Evolutionary conservation across 2,113 vertebrate species (phyloP).

Genomic region (Globicephala melas): DNA sequence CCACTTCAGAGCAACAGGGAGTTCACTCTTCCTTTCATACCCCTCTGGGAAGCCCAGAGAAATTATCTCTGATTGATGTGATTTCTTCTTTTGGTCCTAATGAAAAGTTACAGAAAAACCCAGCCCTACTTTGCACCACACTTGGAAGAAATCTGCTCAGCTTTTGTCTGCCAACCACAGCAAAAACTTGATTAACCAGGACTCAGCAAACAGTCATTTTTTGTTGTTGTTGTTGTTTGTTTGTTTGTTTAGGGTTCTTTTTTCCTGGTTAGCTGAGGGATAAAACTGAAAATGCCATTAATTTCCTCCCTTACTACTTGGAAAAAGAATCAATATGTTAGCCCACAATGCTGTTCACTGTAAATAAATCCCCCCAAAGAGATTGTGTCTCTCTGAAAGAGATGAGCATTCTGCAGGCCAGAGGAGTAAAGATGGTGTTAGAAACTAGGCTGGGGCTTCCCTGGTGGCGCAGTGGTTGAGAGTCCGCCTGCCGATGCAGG

Average conservation of each 20-base stretch:
- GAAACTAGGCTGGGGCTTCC: neutral
- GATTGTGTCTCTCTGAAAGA: neutral
- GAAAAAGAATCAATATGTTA: constrained; percentile 34
- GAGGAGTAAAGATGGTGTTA: neutral
- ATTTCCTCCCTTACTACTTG: constrained; percentile 26
- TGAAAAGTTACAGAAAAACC: constrained; percentile 65
- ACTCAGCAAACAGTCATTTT: neutral
- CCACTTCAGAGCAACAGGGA: constrained; percentile 61
- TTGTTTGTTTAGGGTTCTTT: neutral
- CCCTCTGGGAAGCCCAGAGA: constrained; percentile 49
- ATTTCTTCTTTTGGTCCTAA: constrained; percentile 62
- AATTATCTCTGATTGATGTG: constrained; percentile 69
- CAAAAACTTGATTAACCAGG: constrained; percentile 46
- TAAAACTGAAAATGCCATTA: constrained; percentile 47
- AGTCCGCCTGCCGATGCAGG: too few species aligned
- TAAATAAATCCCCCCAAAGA: constrained; percentile 27
- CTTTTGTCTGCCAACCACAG: constrained; percentile 55
- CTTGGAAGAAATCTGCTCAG: constrained; percentile 50
- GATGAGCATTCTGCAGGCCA: neutral
- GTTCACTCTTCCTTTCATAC: constrained; percentile 36
- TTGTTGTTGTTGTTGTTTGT: neutral
- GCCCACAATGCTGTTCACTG: neutral
- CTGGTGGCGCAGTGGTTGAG: too few species aligned
- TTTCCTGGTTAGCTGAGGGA: constrained; percentile 24
- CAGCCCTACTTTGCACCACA: constrained; percentile 26